These are phyloP conservation scores for Caenorhabditis tropicalis DNA, from an alignment of 1,140 invertebrate genomes.

Conservation along the genomic window DNA sequence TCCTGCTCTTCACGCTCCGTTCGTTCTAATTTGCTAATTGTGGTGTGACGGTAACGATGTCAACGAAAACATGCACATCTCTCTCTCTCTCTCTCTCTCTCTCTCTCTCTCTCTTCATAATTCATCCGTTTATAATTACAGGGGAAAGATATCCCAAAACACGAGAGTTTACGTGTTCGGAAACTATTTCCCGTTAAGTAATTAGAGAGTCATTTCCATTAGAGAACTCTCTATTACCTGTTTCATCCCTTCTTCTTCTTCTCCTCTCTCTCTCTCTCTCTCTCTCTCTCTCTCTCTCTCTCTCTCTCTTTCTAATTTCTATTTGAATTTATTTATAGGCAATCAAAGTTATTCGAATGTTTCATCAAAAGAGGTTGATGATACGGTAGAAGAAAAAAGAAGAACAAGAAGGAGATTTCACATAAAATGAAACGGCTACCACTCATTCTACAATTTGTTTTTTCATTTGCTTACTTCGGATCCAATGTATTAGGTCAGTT, in stretches of 20 bases:
- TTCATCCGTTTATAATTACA: constrained; percentile 25
- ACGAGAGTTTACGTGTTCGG: constrained; percentile 19
- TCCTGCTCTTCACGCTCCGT: constrained; percentile 17
- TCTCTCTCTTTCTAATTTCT: too few relatives aligned
- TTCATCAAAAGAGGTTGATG: not conserved
- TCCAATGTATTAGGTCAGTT: not conserved
- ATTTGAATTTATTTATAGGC: not conserved
- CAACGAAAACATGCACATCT: constrained; percentile 19
- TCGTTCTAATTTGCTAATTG: constrained; percentile 30
- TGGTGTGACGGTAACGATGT: not conserved
- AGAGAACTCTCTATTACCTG: too few relatives aligned
- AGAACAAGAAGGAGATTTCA: not conserved
- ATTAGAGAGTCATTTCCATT: constrained; percentile 31
- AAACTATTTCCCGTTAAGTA: not conserved
- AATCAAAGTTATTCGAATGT: not conserved
- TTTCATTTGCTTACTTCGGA: not conserved
- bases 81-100: not conserved
- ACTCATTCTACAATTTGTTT: not conserved
- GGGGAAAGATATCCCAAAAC: not conserved
- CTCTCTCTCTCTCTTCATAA: not conserved
- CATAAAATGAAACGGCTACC: not conserved
- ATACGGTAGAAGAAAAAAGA: not conserved
- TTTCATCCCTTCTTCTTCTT: not conserved
- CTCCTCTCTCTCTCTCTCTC: not conserved
- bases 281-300: not conserved